A percentile compares a stretch with the other conserved stretches of the same genome.
Evolutionary conservation across 2,797 vertebrate genomes (phyloP).

Genomic region (Falco concolor): DNA sequence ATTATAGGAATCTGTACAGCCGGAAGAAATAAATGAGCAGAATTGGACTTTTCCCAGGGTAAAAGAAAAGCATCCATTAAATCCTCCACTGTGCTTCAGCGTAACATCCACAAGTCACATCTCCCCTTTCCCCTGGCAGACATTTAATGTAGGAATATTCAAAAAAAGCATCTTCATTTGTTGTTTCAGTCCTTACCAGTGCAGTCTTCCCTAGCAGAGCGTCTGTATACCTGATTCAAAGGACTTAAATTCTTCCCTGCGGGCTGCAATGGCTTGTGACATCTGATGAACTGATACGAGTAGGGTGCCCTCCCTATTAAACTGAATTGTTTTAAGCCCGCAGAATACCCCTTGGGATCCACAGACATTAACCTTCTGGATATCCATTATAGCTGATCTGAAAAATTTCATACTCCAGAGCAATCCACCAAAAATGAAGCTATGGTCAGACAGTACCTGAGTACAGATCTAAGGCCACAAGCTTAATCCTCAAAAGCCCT

Average conservation of each 20-base stretch:
- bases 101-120: background rate
- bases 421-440: background rate
- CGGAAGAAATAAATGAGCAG: background rate
- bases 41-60: background rate
- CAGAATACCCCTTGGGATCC: background rate
- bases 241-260: background rate
- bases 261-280: background rate
- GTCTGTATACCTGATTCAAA: background rate
- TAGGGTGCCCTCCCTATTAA: background rate
- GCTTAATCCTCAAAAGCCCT: background rate
- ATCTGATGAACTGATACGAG: background rate
- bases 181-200: background rate
- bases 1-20: constrained; percentile 11
- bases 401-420: background rate
- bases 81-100: background rate
- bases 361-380: background rate
- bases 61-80: constrained; percentile 1
- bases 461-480: background rate
- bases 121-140: background rate
- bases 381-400: background rate
- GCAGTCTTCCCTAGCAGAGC: background rate
- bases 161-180: background rate
- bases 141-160: background rate
- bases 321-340: background rate
- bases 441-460: background rate